Base-by-base conservation (phyloP, 1,140 invertebrate genomes). In the Megathymus violae region DNA sequence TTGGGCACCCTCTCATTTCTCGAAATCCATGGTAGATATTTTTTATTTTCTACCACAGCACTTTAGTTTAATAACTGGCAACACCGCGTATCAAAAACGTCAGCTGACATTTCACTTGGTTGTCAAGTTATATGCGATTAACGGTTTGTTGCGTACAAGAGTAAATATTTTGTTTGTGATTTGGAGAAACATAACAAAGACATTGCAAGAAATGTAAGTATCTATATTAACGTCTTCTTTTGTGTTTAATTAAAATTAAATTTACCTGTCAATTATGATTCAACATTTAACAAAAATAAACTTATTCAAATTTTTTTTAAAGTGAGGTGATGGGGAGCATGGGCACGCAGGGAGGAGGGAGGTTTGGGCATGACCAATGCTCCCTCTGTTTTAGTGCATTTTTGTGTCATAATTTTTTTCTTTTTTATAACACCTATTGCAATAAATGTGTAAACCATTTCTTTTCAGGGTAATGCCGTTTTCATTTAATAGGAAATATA, bases 101-200 rank as follows among this genome's bases (percentile, higher is more conserved):
- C 59, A 62, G 14, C 52, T 59, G 25, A 60, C 61, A 68, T 68
- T 60, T 68, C 41, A 48, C 19, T 63, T 63, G 25, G 50, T 61
- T 60, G 40, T 54, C 41, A 66, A 54, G 17, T 60, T 40, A 60
- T 27, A 66, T 47, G 64, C 58, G 15, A 2, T 15, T 6, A 44
- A 54, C 48, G 34, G 58, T 67, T 62, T 62, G 9, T 1, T 43
- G 50, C 48, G 43, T 46, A 10, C 58, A 61, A 13, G 56, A 67
- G 56, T 66, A 61, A 66, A 54, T 61, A 66, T 66, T 66, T 66
- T 66, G 14, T 38, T 67, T 52, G 65, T 58, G 65, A 59, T 62
- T 67, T 51, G 10, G 11, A 44, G 19, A 38, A 38, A 46, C 16
- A 43, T 63, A 63, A 25, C 16, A 54, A 46, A 47, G 19, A 41